Conservation (phyloP, 2,888 invertebrate genomes). For the Drosophila paranaensis region DNA sequence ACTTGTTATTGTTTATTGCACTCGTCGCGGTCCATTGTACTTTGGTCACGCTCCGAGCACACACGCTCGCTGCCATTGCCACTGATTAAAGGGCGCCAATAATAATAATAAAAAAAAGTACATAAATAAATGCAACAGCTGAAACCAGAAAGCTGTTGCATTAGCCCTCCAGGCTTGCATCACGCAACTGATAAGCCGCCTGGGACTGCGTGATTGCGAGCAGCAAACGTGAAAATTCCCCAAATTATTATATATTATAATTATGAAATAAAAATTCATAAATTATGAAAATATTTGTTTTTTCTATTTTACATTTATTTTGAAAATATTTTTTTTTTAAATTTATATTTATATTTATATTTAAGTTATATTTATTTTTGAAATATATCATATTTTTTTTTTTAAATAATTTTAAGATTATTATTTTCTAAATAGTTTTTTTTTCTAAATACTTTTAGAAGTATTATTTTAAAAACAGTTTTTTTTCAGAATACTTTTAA, state of each 20-base stretch:
- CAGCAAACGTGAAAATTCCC: slow-evolving; percentile 3
- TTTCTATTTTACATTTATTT: too few relatives aligned
- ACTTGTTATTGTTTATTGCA: slow-evolving; percentile 37
- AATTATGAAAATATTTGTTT: too few relatives aligned
- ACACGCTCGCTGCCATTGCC: slow-evolving; percentile 18
- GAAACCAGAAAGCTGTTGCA: background rate
- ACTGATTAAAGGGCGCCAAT: slow-evolving; percentile 37
- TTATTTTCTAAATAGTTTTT: too few relatives aligned
- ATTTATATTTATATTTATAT: too few relatives aligned
- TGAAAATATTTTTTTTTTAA: too few relatives aligned
- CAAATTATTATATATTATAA: background rate
- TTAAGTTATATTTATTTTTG: too few relatives aligned
- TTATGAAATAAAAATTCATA: too few relatives aligned
- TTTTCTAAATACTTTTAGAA: too few relatives aligned
- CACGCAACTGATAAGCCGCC: slow-evolving; percentile 21
- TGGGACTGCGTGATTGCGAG: slow-evolving; percentile 5
- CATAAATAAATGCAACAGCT: slow-evolving; percentile 11
- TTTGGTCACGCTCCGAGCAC: slow-evolving; percentile 43
- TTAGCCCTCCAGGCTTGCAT: slow-evolving; percentile 12
- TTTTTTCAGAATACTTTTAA: too few relatives aligned
- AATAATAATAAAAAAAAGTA: background rate
- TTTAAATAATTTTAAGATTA: too few relatives aligned
- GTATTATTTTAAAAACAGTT: too few relatives aligned
- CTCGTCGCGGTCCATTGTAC: slow-evolving; percentile 36
- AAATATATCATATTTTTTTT: too few relatives aligned